Evolutionary conservation across 2,113 vertebrate genomes (phyloP).

Genomic region (Strigops habroptila): DNA sequence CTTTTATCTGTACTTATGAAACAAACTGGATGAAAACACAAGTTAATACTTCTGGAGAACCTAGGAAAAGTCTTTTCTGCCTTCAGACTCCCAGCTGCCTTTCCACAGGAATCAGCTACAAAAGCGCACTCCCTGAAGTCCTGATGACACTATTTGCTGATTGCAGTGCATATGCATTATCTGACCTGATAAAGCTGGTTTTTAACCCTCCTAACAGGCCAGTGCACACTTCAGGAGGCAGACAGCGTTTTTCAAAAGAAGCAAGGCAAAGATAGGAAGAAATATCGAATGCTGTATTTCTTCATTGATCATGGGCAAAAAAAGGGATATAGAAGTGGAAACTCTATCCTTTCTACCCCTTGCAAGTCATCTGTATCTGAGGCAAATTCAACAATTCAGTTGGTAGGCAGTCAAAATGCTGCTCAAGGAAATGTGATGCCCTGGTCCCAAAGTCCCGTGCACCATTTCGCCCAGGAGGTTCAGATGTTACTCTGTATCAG

Average conservation of each 20-base stretch:
- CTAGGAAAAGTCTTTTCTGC: not conserved
- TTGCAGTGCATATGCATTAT: not conserved
- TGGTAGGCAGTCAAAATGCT: not conserved
- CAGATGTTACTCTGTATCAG: not conserved
- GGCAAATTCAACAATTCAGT: not conserved
- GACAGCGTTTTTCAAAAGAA: not conserved
- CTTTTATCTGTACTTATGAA: not conserved
- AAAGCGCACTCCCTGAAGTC: not conserved
- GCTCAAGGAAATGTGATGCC: not conserved
- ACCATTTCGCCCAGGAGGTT: not conserved
- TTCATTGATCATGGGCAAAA: not conserved
- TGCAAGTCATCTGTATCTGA: not conserved
- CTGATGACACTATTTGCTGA: not conserved
- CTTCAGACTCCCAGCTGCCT: not conserved
- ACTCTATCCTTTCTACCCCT: not conserved
- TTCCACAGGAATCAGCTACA: not conserved
- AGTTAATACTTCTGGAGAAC: not conserved
- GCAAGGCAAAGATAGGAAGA: not conserved
- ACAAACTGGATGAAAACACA: not conserved
- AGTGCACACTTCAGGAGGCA: not conserved
- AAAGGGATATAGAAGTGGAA: not conserved
- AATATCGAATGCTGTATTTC: not conserved
- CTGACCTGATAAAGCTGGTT: not conserved
- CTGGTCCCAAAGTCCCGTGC: not conserved
- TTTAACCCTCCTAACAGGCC: not conserved